Percentiles rank a stretch among this genome's conserved stretches.
phyloP scores from a whole-genome alignment of 2,888 invertebrate genomes.

The Marronus borbonicus region DNA sequence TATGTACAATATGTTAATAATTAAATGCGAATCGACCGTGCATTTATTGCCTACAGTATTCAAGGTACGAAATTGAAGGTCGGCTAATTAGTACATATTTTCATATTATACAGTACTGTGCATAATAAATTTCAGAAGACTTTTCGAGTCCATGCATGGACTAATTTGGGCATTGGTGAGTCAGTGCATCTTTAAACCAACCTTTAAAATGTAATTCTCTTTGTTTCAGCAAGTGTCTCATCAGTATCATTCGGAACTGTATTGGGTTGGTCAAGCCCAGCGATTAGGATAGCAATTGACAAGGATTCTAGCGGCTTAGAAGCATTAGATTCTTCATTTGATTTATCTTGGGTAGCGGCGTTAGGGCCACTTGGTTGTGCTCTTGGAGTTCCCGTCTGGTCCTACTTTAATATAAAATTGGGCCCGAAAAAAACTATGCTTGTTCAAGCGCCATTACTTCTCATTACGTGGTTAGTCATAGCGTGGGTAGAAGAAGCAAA shows the following conservation, averaged over 20 bases:
- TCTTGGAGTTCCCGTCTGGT: constrained; percentile 58
- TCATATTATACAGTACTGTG: no score
- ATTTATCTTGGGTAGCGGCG: constrained; percentile 54
- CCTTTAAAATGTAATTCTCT: constrained; percentile 7
- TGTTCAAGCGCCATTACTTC: constrained; percentile 56
- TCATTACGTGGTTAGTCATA: constrained; percentile 56
- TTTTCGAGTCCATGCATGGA: no score
- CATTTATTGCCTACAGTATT: no score
- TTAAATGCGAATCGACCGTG: no score
- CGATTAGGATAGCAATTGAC: constrained; percentile 48
- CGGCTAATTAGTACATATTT: no score
- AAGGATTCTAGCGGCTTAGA: constrained; percentile 9
- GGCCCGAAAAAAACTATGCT: constrained; percentile 60
- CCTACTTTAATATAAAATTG: constrained; percentile 56
- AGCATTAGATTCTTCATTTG: constrained; percentile 1
- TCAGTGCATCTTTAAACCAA: no score
- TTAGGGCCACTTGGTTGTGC: constrained; percentile 59
- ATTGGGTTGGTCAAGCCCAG: constrained; percentile 60
- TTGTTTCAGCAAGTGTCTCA: constrained; percentile 58
- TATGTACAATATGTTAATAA: no score
- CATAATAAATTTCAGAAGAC: no score
- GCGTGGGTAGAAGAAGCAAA: constrained; percentile 41
- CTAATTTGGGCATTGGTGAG: not conserved
- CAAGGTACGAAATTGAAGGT: no score
- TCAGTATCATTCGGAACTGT: constrained; percentile 59